Evolutionary conservation across 2,113 vertebrate species (phyloP).

Genomic region (Mellivora capensis): DNA sequence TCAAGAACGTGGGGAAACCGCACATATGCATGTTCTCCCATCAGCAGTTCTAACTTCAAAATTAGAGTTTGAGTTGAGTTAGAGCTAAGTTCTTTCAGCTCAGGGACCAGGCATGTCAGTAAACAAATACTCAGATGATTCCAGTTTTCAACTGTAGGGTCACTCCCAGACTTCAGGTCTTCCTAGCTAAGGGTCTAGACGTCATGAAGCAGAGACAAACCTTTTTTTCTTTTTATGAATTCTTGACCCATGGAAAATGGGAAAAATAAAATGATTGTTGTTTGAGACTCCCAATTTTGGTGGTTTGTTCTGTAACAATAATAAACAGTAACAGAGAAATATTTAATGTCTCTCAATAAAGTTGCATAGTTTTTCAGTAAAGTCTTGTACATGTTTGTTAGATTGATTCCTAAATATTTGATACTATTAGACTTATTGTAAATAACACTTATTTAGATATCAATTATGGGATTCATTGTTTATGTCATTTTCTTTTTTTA

Average conservation of each 20-base stretch:
- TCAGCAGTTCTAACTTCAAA: background rate
- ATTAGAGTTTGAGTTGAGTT: no score
- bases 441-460: background rate
- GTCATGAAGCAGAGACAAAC: background rate
- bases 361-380: background rate
- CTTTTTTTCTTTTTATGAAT: background rate
- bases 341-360: background rate
- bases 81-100: background rate
- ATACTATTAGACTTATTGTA: background rate
- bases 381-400: background rate
- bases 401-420: background rate
- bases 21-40: background rate
- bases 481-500: background rate
- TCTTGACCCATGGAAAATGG: background rate
- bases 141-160: background rate
- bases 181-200: background rate
- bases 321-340: background rate
- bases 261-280: background rate
- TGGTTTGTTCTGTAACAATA: background rate
- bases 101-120: background rate
- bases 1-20: background rate
- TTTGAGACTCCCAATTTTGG: background rate
- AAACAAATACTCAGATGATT: background rate
- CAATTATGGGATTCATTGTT: background rate
- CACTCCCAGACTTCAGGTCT: background rate